Conservation (phyloP, 2,797 vertebrate species). For the Halcyon badia region DNA sequence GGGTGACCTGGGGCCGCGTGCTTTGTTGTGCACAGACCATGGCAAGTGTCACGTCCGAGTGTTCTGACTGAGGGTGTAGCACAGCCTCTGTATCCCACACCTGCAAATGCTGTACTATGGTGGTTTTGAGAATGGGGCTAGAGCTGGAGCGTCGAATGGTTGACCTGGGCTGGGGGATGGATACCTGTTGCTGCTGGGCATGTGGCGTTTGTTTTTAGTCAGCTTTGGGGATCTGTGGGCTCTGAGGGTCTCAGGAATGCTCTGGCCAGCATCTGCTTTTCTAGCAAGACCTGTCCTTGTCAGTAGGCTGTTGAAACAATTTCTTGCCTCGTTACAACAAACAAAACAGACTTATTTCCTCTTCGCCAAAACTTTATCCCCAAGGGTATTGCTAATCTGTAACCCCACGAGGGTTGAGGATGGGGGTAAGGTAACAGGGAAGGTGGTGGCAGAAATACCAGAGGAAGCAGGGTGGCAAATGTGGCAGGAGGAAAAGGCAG, state of each 20-base stretch:
- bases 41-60: neutral
- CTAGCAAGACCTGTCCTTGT: neutral
- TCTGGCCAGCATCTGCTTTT: neutral
- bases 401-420: rapidly evolving
- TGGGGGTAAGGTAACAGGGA: neutral
- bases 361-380: neutral
- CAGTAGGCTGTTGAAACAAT: neutral
- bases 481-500: neutral
- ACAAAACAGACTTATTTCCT: neutral
- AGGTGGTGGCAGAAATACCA: neutral
- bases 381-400: neutral
- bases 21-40: rapidly evolving
- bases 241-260: neutral
- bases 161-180: neutral
- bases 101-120: rapidly evolving
- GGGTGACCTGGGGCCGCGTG: rapidly evolving
- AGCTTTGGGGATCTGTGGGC: neutral
- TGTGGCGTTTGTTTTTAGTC: neutral
- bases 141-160: rapidly evolving
- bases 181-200: neutral
- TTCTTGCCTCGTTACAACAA: neutral
- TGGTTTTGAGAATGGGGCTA: neutral
- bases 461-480: neutral
- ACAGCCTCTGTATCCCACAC: neutral
- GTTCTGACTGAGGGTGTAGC: neutral